Base-by-base conservation (phyloP, 2,797 vertebrate genomes). In the Pantherophis vulpinus region DNA sequence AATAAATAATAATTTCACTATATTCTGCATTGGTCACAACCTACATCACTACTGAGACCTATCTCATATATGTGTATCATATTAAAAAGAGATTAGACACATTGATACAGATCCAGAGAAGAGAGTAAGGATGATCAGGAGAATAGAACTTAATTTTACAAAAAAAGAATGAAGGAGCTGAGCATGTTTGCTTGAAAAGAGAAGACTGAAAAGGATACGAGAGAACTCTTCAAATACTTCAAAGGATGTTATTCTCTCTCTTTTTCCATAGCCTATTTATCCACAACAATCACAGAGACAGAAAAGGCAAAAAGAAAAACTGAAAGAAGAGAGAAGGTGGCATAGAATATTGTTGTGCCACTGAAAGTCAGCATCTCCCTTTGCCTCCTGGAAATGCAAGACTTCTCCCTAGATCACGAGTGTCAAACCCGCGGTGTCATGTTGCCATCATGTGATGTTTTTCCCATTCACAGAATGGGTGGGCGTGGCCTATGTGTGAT, bases 361-460 rank as follows among this genome's bases (percentile, higher is more conserved):
- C 8, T 20, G 70, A 79, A 42, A 42, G 32, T 8, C 32, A 42
- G 3, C 18, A 42, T 79, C 74, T 42, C 37, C 37, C 74, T 79
- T 42, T 79, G 37, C 18, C 3, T 79, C 37, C 37, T 79, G 18
- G 37, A 42, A 79, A 42, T 79, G 74, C 18, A 42, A 18, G 18
- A 23, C 4, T 37, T 74, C 66, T 74, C 1, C 1, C 6, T 42
- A 42, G 37, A 79, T 42, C 61, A 66, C 1, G 11, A 11, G 12
- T n/a, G 27, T 66, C 61, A n/a, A 66, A 29, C 27, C 9, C 1
- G 25, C 1, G 27, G 27, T 10, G 27, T 66, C 61, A 66, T 0
- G 0, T 66, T 66, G 27, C 12, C 4, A 0, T n/a, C 61, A 66
- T 0, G 4, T 66, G 61, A n/a, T 4, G 0, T 66, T 66, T 66